Base-by-base conservation (phyloP, 1,140 invertebrate species). In the Lepidostoma basale region DNA sequence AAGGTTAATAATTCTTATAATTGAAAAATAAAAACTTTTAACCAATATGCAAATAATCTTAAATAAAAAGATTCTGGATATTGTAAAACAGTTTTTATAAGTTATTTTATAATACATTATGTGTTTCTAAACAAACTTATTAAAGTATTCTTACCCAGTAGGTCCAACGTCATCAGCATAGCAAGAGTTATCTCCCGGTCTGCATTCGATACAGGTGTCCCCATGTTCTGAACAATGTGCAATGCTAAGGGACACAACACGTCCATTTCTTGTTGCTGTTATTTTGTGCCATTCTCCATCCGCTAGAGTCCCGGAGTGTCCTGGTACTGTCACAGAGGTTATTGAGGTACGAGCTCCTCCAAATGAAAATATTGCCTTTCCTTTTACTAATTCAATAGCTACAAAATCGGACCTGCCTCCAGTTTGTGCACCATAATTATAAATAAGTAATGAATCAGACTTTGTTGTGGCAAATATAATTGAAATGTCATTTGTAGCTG, bases 271-370 rank as follows among this genome's bases (percentile, higher is more conserved):
- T 0, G 93, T 96, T 0, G 94, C 94, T 2, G 92, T 95, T 3
- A 98, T 87, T 77, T 95, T 94, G 74, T 95, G 89, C 96, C 96
- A 98, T 62, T 88, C 87, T 8, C 94, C 95, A 78, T 96, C 92
- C 0, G 92, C 87, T 1, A 98, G 83, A 67, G 87, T 87, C 40
- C 85, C 85, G 10, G 85, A 84, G 2, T 78, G 80, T 67, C 84
- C 81, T 25, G 84, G 84, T 5, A 95, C 89, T 0, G 87, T 83
- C 1, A 95, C 86, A 0, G 88, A 87, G 3, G 92, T 93, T 30
- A 96, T 94, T 3, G 92, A 93, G 22, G 92, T 94, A 74, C 92
- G 84, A 1, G 93, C 88, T 1, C 92, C 94, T 23, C 94, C 94
- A 76, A 93, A 96, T 0, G 95, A 96, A 78, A 98, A 96, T 12